Evolutionary conservation across 2,113 vertebrate species (phyloP), one percentile per base, ranked within the genome.

Genomic region (Gymnogyps californianus): DNA sequence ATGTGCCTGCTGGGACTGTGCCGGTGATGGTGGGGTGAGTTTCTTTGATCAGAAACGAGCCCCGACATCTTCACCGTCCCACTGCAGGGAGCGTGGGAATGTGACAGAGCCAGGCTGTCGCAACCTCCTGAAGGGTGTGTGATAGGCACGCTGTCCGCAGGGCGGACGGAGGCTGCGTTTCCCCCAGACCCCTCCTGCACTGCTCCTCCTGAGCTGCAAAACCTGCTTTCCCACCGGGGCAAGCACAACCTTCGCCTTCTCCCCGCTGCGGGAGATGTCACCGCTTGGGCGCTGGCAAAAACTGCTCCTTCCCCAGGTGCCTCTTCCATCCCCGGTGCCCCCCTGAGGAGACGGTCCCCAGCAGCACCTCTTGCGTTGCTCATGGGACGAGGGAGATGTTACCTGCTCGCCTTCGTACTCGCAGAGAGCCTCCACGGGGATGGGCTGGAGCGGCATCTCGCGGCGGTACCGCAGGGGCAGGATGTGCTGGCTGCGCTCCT

Each of bases 391-490:
- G 31, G 29, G 8, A 11, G 62, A 16, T 13, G 26, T 66, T 97
- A 99, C 99, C 98, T 99, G 98, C 5, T 99, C 98, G 3, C 98
- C 83, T 65, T 99, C 99, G 1, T 98, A 99, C 92, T 99, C 99
- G 49, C 99, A 99, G 28, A 99, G 98, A 0, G 99, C 99, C 96
- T 99, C 99, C 51, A 99, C 95, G 0, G 99, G 99, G 34, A 99
- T 65, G 62, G 98, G 98, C 95, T 99, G 99, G 42, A 97, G 97
- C 0, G 98, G 98, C 0, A 83, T 90, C 77, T 99, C 97, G 1
- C 98, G 98, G 62, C 99, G 99, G 93, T 97, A 99, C 77, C 98
- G 98, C 86, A 99, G 98, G 2, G 99, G 99, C 47, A 98, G 95
- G 16, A 99, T 96, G 90, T 99, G 99, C 92, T 99, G 98, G 72